A percentile compares a stretch with the other conserved stretches of the same genome.
Conservation (phyloP, 1,140 invertebrate species). For the Probaryconus sp. region DNA sequence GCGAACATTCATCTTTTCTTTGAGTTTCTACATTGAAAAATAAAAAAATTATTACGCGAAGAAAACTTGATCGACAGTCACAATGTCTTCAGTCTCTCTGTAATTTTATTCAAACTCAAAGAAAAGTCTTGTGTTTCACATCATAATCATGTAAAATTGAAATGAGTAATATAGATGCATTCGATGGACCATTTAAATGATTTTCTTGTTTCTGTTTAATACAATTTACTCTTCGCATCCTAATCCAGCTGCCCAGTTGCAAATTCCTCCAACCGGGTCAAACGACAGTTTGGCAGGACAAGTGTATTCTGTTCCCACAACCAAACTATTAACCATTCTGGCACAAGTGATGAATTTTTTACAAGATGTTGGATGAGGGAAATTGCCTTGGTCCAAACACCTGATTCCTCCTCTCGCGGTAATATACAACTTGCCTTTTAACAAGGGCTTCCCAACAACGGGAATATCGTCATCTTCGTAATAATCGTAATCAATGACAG, state of each 20-base stretch:
- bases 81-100: no score
- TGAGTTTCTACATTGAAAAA: no score
- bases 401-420: slow-evolving; percentile 81
- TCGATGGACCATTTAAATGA: no score
- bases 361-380: slow-evolving; percentile 91
- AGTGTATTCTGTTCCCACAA: slow-evolving; percentile 91
- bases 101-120: no score
- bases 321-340: slow-evolving; percentile 85
- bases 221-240: slow-evolving; percentile 84
- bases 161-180: slow-evolving; percentile 6
- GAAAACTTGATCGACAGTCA: no score
- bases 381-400: slow-evolving; percentile 91
- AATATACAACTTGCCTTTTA: slow-evolving; percentile 81
- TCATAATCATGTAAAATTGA: no score
- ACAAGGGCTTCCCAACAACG: slow-evolving; percentile 77
- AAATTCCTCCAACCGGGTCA: slow-evolving; percentile 92
- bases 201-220: no score
- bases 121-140: no score
- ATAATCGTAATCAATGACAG: slow-evolving; percentile 82
- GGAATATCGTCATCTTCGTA: slow-evolving; percentile 82
- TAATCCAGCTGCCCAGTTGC: slow-evolving; percentile 89
- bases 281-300: slow-evolving; percentile 90
- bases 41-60: no score
- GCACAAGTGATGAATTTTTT: slow-evolving; percentile 93
- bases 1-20: no score